phyloP scores from a whole-genome alignment of 2,797 vertebrate species.

The Fundulus diaphanus region DNA sequence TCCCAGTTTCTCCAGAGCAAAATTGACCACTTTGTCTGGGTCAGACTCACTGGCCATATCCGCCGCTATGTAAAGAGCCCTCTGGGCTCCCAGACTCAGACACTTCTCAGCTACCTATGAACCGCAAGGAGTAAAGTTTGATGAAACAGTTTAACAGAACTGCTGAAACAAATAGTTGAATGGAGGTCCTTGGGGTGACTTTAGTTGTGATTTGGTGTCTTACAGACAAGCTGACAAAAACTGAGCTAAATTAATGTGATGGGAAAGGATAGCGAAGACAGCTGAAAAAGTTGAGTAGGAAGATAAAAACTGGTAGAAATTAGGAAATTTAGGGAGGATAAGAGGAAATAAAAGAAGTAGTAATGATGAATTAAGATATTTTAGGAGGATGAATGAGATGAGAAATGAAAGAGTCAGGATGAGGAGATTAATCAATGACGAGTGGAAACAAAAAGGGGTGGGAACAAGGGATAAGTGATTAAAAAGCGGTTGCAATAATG shows the following conservation, averaged over 20 bases:
- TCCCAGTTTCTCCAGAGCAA: conserved; percentile 85
- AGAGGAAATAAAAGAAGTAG: not conserved
- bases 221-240: not conserved
- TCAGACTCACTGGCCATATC: conserved; percentile 84
- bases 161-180: not conserved
- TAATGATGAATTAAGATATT: not conserved
- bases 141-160: not conserved
- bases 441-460: not conserved
- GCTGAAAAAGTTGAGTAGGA: not conserved
- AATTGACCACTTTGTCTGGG: conserved; percentile 81
- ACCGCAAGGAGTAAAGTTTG: conserved; percentile 2
- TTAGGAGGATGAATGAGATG: not conserved
- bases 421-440: not conserved
- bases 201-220: not conserved
- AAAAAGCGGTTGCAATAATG: no score
- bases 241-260: not conserved
- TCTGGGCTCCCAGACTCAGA: conserved; percentile 84
- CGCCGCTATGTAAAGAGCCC: conserved; percentile 79
- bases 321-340: not conserved
- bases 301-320: not conserved
- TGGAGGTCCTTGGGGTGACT: not conserved
- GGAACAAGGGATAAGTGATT: no score
- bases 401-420: not conserved
- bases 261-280: not conserved
- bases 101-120: conserved; percentile 34